Base-by-base conservation (phyloP, 30 jellyfish, hydroid and myxozoan genomes). In the Sanderia malayensis region DNA sequence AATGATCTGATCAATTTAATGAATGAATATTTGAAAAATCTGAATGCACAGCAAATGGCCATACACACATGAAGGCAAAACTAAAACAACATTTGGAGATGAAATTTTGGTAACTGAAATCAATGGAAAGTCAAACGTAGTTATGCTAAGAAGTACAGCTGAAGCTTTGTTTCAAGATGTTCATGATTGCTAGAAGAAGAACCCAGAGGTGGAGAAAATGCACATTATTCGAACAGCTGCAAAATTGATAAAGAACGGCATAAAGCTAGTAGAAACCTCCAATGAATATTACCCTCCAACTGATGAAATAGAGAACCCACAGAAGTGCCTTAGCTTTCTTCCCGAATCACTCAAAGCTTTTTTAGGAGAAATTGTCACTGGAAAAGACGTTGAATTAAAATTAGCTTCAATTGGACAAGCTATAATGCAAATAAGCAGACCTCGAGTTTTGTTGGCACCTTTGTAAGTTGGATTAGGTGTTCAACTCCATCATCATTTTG, bases 391-490 rank as follows among this genome's bases (percentile, higher is more conserved):
- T 21, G n/a, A 28, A 4, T 41, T 65, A 65, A 32, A 65, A 34
- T 20, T 27, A 28, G 77, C 77, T 1, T 27, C 22, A 32, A 65
- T 65, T 65, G 67, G 61, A 20, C 77, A 65, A 65, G 59, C 77
- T 20, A 11, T 65, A 33, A 33, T 65, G 59, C 77, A 65, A 33
- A n/a, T 24, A 28, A 41, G 59, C 30, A 11, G 67, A 28, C 77
- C 67, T 65, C 59, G 77, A 41, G 77, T 65, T 20, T 41, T 65
- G 61, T 41, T 65, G 77, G 77, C 77, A 65, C 67, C 77, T 24
- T 65, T 29, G 49, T 69, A 65, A 65, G 61, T 65, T 65, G 77
- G 77, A 24, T 33, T 27, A 3, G 70, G 61, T 41, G 61, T 65
- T 33, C 77, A 27, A 33, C 77, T 65, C 10, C 30, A 32, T 65